These are phyloP conservation scores for Epicampocera succincta DNA, from an alignment of 2,888 invertebrate species.

Conservation along the genomic window DNA sequence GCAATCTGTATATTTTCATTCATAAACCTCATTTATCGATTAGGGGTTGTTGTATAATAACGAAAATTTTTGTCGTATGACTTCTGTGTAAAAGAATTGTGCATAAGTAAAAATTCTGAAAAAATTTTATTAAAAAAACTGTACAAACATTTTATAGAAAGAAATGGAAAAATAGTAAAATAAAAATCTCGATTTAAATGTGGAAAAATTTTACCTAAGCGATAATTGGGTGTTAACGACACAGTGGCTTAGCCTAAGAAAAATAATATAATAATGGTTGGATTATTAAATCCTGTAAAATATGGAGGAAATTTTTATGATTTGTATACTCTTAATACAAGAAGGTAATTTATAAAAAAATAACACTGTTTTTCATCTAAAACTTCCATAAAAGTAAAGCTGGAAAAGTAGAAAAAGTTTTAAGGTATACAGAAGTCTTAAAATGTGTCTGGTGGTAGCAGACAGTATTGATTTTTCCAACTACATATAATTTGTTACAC, in stretches of 20 bases:
- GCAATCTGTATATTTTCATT: constrained; percentile 57
- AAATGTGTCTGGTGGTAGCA: constrained; percentile 44
- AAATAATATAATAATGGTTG: constrained; percentile 75
- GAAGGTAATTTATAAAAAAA: constrained; percentile 74
- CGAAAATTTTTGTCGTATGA: constrained; percentile 25
- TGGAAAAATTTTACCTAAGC: neutral
- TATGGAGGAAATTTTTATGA: constrained; percentile 82
- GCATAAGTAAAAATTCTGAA: constrained; percentile 7
- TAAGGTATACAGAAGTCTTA: constrained; percentile 32
- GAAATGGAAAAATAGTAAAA: neutral
- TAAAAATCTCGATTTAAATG: neutral
- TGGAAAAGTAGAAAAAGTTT: constrained; percentile 31
- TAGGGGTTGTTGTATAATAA: constrained; percentile 56
- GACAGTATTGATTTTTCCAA: constrained; percentile 62
- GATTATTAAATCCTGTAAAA: constrained; percentile 80
- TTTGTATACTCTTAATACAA: constrained; percentile 79
- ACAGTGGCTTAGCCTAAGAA: neutral
- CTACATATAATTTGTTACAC: neutral
- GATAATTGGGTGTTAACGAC: constrained; percentile 41
- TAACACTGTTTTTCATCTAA: constrained; percentile 17
- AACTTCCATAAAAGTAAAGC: neutral
- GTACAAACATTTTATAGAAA: constrained; percentile 3
- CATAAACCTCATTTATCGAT: constrained; percentile 56
- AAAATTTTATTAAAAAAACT: neutral
- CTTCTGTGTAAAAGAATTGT: constrained; percentile 19